These are phyloP conservation scores for Sesamia nonagrioides DNA, from an alignment of 1,140 invertebrate species.

Conservation along the genomic window DNA sequence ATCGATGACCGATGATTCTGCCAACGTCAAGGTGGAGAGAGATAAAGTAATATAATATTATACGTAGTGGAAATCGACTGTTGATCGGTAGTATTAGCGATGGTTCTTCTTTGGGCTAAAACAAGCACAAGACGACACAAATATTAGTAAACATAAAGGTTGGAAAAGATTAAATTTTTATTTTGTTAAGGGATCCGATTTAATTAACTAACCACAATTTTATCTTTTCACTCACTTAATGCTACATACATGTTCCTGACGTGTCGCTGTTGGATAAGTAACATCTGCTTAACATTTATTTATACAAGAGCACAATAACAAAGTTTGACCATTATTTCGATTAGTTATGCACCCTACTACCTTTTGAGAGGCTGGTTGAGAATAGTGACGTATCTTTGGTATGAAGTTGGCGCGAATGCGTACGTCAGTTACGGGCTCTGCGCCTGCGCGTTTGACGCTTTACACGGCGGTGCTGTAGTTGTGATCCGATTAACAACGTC, in stretches of 20 bases:
- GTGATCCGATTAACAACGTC: slow-evolving; percentile 87
- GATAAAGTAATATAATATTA: no score
- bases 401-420: slow-evolving; percentile 82
- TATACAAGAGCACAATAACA: slow-evolving; percentile 18
- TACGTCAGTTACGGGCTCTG: slow-evolving; percentile 84
- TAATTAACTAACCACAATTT: slow-evolving; percentile 1
- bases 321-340: slow-evolving; percentile 40
- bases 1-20: no score
- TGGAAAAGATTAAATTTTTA: no score
- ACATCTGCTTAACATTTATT: slow-evolving; percentile 30
- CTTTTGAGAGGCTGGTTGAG: slow-evolving; percentile 48
- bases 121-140: no score
- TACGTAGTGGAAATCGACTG: no score
- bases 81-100: no score
- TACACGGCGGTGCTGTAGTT: slow-evolving; percentile 86
- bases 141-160: no score
- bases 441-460: slow-evolving; percentile 85
- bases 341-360: slow-evolving; percentile 48
- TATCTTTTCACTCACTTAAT: not conserved
- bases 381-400: slow-evolving; percentile 59
- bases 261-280: not conserved
- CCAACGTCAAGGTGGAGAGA: no score
- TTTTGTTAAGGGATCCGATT: no score
- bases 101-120: no score
- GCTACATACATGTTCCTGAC: not conserved